phyloP scores from a whole-genome alignment of 2,797 vertebrate genomes.

The Sebastes kiyomatsui region DNA sequence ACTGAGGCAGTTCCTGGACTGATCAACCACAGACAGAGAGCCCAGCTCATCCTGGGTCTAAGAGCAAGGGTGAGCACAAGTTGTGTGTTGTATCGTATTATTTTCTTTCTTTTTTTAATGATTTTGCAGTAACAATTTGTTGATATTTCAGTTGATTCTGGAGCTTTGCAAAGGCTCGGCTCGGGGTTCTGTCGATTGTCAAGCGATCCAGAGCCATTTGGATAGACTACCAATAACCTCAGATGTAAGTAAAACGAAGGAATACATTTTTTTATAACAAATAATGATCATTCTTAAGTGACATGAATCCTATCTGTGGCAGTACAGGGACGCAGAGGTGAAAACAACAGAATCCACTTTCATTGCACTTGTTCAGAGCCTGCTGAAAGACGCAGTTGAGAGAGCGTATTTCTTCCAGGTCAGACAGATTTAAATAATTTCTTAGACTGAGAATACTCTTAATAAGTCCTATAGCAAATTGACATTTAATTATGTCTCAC shows the following conservation, averaged over 20 bases:
- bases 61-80: constrained; percentile 66
- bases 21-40: constrained; percentile 80
- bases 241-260: constrained; percentile 58
- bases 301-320: constrained; percentile 21
- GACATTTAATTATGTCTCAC: neutral
- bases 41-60: constrained; percentile 76
- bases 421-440: neutral
- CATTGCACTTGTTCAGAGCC: constrained; percentile 80
- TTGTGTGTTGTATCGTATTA: neutral
- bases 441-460: neutral
- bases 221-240: constrained; percentile 69
- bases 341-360: constrained; percentile 81
- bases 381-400: constrained; percentile 82
- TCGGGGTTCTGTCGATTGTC: constrained; percentile 59
- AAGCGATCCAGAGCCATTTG: constrained; percentile 69
- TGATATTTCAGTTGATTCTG: constrained; percentile 75
- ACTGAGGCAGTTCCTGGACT: constrained; percentile 80
- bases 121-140: neutral
- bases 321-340: constrained; percentile 77
- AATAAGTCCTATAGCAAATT: neutral
- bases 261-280: neutral
- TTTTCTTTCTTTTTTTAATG: accelerated
- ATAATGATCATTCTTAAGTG: neutral
- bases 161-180: constrained; percentile 79
- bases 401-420: constrained; percentile 85